These are phyloP conservation scores for Stenurella melanura DNA, from an alignment of 2,888 invertebrate species.

Conservation along the genomic window DNA sequence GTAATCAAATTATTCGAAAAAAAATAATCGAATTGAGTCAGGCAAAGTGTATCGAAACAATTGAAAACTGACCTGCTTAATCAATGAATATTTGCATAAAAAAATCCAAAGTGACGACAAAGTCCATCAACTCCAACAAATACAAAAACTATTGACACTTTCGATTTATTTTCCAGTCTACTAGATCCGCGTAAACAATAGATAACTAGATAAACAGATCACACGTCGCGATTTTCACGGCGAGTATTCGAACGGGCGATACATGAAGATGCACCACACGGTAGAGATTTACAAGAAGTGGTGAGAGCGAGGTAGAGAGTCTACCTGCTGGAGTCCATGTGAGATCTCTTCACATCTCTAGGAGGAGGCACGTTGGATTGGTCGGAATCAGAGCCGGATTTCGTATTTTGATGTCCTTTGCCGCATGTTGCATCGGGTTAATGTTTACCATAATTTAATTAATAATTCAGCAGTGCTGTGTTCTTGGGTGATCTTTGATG, in stretches of 20 bases:
- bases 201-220: constrained; percentile 29
- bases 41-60: constrained; percentile 32
- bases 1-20: constrained; percentile 32
- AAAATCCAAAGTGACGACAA: constrained; percentile 46
- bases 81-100: constrained; percentile 34
- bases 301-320: constrained; percentile 28
- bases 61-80: constrained; percentile 50
- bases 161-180: constrained; percentile 47
- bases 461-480: too few relatives aligned
- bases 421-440: too few relatives aligned
- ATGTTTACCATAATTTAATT: too few relatives aligned
- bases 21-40: constrained; percentile 35
- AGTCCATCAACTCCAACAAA: constrained; percentile 28
- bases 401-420: not conserved
- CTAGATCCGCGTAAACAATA: constrained; percentile 39
- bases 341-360: constrained; percentile 41
- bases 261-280: constrained; percentile 36
- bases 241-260: constrained; percentile 14
- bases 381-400: constrained; percentile 58
- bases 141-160: constrained; percentile 47
- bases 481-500: too few relatives aligned
- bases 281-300: constrained; percentile 27
- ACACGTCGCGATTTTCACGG: constrained; percentile 30
- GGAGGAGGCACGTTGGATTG: constrained; percentile 47
- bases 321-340: constrained; percentile 41